Evolutionary conservation across 2,113 vertebrate genomes (phyloP).

Genomic region (Sula dactylatra): DNA sequence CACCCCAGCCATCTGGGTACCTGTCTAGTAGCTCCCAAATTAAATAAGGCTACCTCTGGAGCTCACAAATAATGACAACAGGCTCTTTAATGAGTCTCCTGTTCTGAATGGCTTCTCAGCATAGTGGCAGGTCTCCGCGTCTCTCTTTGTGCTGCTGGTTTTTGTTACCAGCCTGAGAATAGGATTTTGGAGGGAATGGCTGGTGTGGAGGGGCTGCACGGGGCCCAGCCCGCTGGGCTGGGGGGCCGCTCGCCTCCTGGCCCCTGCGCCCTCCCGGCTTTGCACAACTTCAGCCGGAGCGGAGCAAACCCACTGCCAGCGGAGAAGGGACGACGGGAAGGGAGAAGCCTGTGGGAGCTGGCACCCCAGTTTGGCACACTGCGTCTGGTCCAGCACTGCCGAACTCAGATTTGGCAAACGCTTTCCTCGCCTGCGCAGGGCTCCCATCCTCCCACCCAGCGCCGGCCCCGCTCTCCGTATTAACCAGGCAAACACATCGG

Average conservation of each 20-base stretch:
- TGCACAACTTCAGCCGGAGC: not conserved
- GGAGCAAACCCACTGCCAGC: not conserved
- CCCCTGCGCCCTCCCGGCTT: not conserved
- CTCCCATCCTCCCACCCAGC: not conserved
- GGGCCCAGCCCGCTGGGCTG: not conserved
- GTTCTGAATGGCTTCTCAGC: not conserved
- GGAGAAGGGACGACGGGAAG: not conserved
- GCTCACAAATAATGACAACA: not conserved
- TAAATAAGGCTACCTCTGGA: conserved; percentile 18
- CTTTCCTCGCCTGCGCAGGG: rapidly evolving
- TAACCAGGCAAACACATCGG: not conserved
- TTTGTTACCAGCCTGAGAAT: not conserved
- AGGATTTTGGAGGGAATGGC: not conserved
- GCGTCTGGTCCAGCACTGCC: rapidly evolving
- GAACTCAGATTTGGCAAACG: rapidly evolving
- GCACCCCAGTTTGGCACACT: rapidly evolving
- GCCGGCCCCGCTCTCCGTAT: rapidly evolving
- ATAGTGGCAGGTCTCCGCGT: not conserved
- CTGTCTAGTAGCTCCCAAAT: conserved; percentile 5
- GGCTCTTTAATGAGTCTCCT: not conserved
- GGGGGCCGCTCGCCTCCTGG: not conserved
- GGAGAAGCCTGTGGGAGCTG: not conserved
- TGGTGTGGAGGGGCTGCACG: not conserved
- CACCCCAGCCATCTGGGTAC: conserved; percentile 13
- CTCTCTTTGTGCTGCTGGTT: conserved; percentile 42